Conservation (phyloP, 2,113 vertebrate genomes). For the Apodemus sylvaticus region DNA sequence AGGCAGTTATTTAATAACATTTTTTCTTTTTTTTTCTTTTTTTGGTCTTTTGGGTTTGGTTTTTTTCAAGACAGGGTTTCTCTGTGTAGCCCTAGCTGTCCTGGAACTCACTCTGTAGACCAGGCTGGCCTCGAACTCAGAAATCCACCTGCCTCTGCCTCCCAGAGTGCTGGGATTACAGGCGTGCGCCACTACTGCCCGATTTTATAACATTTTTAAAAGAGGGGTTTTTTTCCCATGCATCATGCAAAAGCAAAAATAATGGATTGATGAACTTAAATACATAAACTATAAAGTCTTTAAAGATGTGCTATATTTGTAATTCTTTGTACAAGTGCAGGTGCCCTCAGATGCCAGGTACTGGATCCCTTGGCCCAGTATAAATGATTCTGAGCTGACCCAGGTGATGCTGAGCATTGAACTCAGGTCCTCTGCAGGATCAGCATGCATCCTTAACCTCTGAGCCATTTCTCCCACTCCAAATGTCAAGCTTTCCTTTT, state of each 20-base stretch:
- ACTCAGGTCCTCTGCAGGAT: not conserved
- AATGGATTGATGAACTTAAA: constrained; percentile 8
- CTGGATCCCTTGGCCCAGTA: not conserved
- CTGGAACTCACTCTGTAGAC: no score
- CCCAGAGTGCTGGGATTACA: no score
- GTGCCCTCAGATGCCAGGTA: not conserved
- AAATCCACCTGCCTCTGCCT: no score
- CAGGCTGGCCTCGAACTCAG: no score
- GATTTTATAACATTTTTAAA: constrained; percentile 14
- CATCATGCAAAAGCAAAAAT: not conserved
- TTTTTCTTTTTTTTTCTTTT: no score
- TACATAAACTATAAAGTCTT: not conserved
- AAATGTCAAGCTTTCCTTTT: not conserved
- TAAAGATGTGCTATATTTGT: not conserved
- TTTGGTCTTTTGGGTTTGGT: no score
- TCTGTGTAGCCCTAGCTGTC: no score
- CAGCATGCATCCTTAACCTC: not conserved
- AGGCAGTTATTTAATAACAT: not conserved
- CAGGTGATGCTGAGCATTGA: not conserved
- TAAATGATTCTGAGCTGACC: not conserved
- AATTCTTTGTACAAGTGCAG: not conserved
- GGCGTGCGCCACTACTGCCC: no score
- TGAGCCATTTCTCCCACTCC: not conserved
- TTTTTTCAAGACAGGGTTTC: no score
- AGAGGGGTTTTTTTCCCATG: not conserved